Percentiles rank a stretch among this genome's conserved stretches.
Evolutionary conservation across 2,888 invertebrate species (phyloP).

Genomic region (Scaptodrosophila latifasciaeformis): DNA sequence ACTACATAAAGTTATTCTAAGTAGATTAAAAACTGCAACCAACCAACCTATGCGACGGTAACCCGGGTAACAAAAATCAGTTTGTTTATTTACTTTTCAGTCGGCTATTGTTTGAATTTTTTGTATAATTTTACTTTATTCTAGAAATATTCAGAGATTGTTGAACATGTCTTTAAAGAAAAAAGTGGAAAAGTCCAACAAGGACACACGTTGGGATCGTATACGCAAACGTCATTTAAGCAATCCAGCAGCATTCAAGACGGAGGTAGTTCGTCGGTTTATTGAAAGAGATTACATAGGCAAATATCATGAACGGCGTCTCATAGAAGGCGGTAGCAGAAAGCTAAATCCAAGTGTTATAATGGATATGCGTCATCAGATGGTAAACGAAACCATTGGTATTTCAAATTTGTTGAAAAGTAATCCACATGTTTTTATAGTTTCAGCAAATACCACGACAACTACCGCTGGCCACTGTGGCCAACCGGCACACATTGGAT

Average conservation of each 20-base stretch:
- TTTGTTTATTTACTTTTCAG: too few relatives aligned
- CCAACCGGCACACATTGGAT: constrained; percentile 53
- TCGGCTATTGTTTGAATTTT: too few relatives aligned
- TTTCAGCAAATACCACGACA: constrained; percentile 62
- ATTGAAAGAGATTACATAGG: constrained; percentile 72
- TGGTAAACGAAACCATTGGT: constrained; percentile 49
- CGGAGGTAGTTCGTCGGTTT: constrained; percentile 70
- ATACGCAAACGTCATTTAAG: constrained; percentile 71
- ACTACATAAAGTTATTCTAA: too few relatives aligned
- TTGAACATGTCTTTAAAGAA: constrained; percentile 44
- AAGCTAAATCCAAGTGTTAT: constrained; percentile 71
- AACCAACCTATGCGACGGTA: too few relatives aligned
- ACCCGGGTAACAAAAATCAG: too few relatives aligned
- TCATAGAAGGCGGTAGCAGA: constrained; percentile 57
- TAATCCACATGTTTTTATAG: constrained; percentile 31
- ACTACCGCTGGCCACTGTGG: constrained; percentile 63
- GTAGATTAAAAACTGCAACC: too few relatives aligned
- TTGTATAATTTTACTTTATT: too few relatives aligned
- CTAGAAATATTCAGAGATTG: too few relatives aligned
- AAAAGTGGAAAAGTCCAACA: constrained; percentile 57
- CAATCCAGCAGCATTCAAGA: constrained; percentile 51
- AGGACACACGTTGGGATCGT: constrained; percentile 74
- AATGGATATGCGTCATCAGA: constrained; percentile 74
- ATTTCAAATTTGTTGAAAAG: background rate
- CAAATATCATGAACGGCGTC: constrained; percentile 54